Evolutionary conservation across 1,140 invertebrate species (phyloP), one percentile per base, ranked within the genome.

Genomic region (Phymastichus coffea): DNA sequence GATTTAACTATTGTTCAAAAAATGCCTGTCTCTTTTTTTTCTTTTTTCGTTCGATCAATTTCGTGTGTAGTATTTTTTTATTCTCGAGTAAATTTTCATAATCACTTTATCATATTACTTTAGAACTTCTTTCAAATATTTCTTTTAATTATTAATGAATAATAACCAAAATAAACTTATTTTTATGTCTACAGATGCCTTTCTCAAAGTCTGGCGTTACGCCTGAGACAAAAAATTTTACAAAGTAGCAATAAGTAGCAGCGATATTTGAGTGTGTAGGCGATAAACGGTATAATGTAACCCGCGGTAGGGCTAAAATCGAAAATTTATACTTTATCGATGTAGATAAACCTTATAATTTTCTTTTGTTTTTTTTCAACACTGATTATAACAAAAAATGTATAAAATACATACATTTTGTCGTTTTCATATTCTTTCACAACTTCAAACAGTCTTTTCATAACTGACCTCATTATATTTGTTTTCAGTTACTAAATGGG

Each of bases 171-270:
- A n/a, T n/a, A n/a, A n/a, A n/a, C n/a, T n/a, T 55, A 60, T 61
- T 61, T 61, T 61, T 61, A 54, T 61, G 57, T 48, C 58, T 61
- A 54, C 58, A 61, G 58, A 61, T 61, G 41, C 58, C 43, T 55
- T 61, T 54, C 58, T 54, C 58, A 55, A 47, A 40, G 12, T 55
- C 15, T 61, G 58, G 58, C 58, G 58, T 54, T 55, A 37, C 58
- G 58, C 51, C 33, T 61, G 51, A 61, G 35, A 59, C 48, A 59
- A 61, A 61, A 61, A 54, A 30, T 61, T 61, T 54, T 55, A 41
- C 58, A 61, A 61, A 54, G 35, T 61, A 48, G 6, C 6, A 44
- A 44, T n/a, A 40, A 28, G 52, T 53, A 55, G 23, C 48, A 61
- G 48, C 19, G 49, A 59, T 6, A 33, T 7, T 7, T 7, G 28